phyloP scores from a whole-genome alignment of 2,797 vertebrate genomes.

The Sphenopsis melanotis region DNA sequence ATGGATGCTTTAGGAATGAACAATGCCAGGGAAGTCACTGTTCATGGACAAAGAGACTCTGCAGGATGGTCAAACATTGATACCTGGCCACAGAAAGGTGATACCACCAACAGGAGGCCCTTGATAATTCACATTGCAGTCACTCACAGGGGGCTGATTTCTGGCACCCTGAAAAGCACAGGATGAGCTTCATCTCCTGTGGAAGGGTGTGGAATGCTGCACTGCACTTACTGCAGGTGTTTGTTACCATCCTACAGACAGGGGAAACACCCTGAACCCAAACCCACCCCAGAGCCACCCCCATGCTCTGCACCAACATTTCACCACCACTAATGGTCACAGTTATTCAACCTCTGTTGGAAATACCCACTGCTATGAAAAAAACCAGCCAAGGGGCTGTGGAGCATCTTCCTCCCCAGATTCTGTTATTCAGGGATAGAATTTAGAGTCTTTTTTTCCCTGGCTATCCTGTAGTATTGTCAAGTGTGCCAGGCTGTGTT shows the following conservation, averaged over 20 bases:
- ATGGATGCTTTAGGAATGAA: not conserved
- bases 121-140: not conserved
- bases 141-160: not conserved
- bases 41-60: not conserved
- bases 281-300: not conserved
- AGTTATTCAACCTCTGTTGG: accelerated
- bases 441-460: not conserved
- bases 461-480: not conserved
- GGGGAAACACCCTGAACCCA: not conserved
- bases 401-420: not conserved
- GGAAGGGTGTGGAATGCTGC: not conserved
- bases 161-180: not conserved
- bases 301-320: not conserved
- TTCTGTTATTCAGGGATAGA: not conserved
- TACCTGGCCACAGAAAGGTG: not conserved
- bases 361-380: not conserved
- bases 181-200: accelerated
- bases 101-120: accelerated
- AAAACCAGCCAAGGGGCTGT: not conserved
- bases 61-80: not conserved
- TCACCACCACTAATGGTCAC: not conserved
- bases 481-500: not conserved
- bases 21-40: not conserved
- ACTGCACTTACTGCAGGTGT: not conserved
- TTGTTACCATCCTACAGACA: not conserved